Conservation (phyloP, 2,888 invertebrate genomes). For the Sipha maydis region DNA sequence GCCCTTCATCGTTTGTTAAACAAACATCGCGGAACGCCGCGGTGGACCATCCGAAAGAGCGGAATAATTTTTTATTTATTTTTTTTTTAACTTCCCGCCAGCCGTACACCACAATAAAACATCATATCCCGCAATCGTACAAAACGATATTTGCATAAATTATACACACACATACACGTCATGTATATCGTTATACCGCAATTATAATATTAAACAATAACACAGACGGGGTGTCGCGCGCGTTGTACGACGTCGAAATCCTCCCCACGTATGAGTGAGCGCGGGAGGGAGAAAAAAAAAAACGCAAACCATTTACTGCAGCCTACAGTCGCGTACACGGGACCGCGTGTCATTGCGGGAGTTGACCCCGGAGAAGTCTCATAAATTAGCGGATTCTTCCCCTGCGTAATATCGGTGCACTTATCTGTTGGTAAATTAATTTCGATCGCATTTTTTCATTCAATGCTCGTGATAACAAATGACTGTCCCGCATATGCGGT, state of each 20-base stretch:
- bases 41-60: neutral
- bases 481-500: too few relatives aligned
- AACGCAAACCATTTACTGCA: too few relatives aligned
- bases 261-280: too few relatives aligned
- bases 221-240: neutral
- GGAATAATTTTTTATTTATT: slow-evolving; percentile 4
- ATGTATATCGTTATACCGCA: neutral
- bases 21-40: slow-evolving; percentile 23
- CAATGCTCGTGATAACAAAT: too few relatives aligned
- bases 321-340: too few relatives aligned
- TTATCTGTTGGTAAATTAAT: too few relatives aligned
- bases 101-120: neutral
- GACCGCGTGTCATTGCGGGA: too few relatives aligned
- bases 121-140: neutral
- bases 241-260: neutral
- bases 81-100: neutral
- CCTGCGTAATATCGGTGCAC: too few relatives aligned
- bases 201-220: neutral
- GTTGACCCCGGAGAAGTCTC: too few relatives aligned
- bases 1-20: slow-evolving; percentile 38
- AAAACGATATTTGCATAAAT: neutral
- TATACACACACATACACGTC: neutral
- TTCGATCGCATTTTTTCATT: too few relatives aligned
- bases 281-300: too few relatives aligned
- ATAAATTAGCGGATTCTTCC: too few relatives aligned